phyloP scores from a whole-genome alignment of 2,113 vertebrate genomes.

The Irena cyanogastra region DNA sequence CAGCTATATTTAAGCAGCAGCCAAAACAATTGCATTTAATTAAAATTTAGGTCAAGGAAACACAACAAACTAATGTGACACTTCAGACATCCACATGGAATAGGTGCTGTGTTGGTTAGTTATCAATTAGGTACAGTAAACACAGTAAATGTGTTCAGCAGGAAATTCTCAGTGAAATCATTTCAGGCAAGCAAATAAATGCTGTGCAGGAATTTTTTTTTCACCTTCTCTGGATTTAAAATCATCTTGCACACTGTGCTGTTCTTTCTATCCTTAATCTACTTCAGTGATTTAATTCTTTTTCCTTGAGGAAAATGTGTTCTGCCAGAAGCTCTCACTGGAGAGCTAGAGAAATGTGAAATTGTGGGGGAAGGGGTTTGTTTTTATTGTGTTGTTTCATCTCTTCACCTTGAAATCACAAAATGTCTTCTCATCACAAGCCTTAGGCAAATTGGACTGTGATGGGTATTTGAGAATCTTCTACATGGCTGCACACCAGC shows the following conservation, averaged over 20 bases:
- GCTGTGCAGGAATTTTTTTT: neutral
- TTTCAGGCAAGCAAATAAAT: neutral
- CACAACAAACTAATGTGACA: conserved; percentile 14
- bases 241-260: neutral
- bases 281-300: conserved; percentile 42
- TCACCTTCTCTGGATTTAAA: conserved; percentile 31
- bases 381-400: conserved; percentile 33
- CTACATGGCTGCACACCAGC: neutral
- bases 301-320: conserved; percentile 35
- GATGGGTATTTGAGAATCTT: neutral
- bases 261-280: conserved; percentile 22
- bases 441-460: neutral
- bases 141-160: neutral
- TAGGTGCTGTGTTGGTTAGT: neutral
- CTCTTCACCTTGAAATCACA: conserved; percentile 38
- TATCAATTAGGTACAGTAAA: conserved; percentile 36
- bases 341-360: conserved; percentile 15
- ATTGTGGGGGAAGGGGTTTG: neutral
- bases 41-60: conserved; percentile 56
- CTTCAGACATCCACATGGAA: neutral
- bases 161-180: neutral
- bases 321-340: neutral
- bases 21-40: conserved; percentile 44
- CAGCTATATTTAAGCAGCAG: conserved; percentile 25
- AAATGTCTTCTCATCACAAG: neutral